Evolutionary conservation across 1,140 invertebrate species (phyloP).

Genomic region (Cherax destructor): DNA sequence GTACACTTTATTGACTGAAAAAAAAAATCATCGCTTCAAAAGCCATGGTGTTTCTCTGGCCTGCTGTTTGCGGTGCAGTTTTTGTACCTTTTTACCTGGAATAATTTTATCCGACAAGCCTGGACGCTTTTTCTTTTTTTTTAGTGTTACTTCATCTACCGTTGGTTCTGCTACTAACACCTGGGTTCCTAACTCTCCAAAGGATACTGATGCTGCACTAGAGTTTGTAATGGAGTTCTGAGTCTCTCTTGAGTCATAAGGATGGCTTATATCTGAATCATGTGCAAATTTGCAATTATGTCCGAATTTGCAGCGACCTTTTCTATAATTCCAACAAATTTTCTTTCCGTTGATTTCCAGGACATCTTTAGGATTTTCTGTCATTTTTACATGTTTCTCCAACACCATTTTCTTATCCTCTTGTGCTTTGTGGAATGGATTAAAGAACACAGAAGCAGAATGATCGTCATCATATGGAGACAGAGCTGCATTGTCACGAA

Average conservation of each 20-base stretch:
- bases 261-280: constrained; percentile 84
- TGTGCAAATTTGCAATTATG: constrained; percentile 95
- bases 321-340: constrained; percentile 95
- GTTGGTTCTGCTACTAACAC: constrained; percentile 75
- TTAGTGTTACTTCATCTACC: constrained; percentile 73
- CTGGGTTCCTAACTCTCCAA: constrained; percentile 79
- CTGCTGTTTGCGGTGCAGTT: constrained; percentile 83
- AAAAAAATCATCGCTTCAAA: constrained; percentile 54
- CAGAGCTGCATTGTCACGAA: constrained; percentile 24
- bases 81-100: constrained; percentile 85
- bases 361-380: constrained; percentile 82
- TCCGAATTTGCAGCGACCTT: constrained; percentile 92
- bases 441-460: constrained; percentile 85
- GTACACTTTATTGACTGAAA: background rate
- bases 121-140: constrained; percentile 84
- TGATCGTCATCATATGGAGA: constrained; percentile 55
- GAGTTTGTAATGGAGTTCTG: constrained; percentile 7
- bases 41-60: constrained; percentile 77
- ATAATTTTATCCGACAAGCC: constrained; percentile 86
- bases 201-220: constrained; percentile 72
- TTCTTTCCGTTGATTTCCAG: constrained; percentile 89
- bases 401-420: constrained; percentile 89
- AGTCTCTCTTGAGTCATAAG: constrained; percentile 22
- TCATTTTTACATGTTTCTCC: constrained; percentile 96
- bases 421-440: constrained; percentile 93